Evolutionary conservation across 2,113 vertebrate species (phyloP), one percentile per base, ranked within the genome.

Genomic region (Antennarius striatus): DNA sequence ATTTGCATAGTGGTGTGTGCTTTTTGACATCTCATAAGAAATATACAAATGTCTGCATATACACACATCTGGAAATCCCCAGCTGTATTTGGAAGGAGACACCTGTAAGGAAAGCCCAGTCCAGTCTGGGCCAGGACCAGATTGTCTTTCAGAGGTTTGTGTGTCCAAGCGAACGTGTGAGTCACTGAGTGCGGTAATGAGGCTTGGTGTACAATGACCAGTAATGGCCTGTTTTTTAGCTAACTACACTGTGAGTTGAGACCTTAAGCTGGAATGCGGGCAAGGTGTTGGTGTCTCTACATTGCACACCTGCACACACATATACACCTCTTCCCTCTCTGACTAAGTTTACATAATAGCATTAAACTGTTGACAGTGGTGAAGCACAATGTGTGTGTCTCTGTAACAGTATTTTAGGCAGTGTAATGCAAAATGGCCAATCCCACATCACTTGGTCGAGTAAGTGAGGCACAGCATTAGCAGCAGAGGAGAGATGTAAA

Each of bases 61-160:
- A 32, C 58, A 42, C 15, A 76, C 72, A 77, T 57, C 68, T 83
- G 71, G 73, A 91, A 83, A 84, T 88, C 77, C 82, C 82, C 71
- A 88, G 85, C 81, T 42, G 55, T 68, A 43, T 65, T 84, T 28
- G 75, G 79, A 91, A 84, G 82, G 72, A 86, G 88, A 91, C 73
- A 91, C 86, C 85, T 89, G 91, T 91, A 92, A 93, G 88, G 88
- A 85, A 93, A 92, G 90, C 88, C 89, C 84, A 77, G 72, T 66
- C 70, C 84, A 70, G 85, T 90, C 87, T 86, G 74, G 60, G 83
- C 79, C 75, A 85, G 69, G 45, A 72, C 51, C 79, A 85, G 89
- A 89, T 92, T 81, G 69, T 67, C 78, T 92, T 89, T 83, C 91
- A 74, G 60, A 29, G 16, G 66, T 79, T 79, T 86, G 58, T 67